These are phyloP conservation scores for Matsumyia berberina DNA, from an alignment of 2,888 invertebrate genomes.

Conservation along the genomic window DNA sequence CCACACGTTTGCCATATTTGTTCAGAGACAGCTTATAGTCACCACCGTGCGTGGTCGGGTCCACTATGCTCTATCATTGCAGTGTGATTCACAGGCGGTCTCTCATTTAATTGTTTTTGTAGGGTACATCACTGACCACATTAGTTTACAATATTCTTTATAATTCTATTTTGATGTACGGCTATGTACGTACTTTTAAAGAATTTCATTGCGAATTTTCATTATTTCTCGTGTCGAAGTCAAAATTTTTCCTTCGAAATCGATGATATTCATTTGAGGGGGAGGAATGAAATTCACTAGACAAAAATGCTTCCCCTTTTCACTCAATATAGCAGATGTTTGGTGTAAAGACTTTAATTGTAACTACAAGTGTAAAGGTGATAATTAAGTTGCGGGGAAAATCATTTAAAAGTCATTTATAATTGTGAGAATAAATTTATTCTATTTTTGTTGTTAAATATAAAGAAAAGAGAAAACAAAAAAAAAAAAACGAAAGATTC, in stretches of 20 bases:
- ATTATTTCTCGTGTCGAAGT: slow-evolving; percentile 3
- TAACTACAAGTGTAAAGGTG: slow-evolving; percentile 15
- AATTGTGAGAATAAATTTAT: slow-evolving; percentile 1
- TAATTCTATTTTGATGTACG: neutral
- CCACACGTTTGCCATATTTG: too few relatives aligned
- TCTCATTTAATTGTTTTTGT: too few relatives aligned
- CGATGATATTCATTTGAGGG: neutral
- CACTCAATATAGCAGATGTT: slow-evolving; percentile 14
- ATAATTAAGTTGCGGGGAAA: slow-evolving; percentile 34
- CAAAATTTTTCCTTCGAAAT: neutral
- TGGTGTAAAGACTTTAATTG: slow-evolving; percentile 4
- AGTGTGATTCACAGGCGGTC: too few relatives aligned
- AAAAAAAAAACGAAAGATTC: neutral
- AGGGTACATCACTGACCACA: too few relatives aligned
- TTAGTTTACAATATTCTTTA: neutral
- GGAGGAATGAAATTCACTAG: neutral
- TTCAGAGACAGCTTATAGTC: too few relatives aligned
- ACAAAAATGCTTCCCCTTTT: neutral
- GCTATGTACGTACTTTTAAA: too few relatives aligned
- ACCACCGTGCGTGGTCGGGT: too few relatives aligned
- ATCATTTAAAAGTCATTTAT: slow-evolving; percentile 12
- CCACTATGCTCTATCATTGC: too few relatives aligned
- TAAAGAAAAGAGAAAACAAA: neutral
- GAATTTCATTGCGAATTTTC: slow-evolving; percentile 34
- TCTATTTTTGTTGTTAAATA: slow-evolving; percentile 13